Evolutionary conservation across 1,140 invertebrate genomes (phyloP).

Genomic region (Lasioglossum albipes): DNA sequence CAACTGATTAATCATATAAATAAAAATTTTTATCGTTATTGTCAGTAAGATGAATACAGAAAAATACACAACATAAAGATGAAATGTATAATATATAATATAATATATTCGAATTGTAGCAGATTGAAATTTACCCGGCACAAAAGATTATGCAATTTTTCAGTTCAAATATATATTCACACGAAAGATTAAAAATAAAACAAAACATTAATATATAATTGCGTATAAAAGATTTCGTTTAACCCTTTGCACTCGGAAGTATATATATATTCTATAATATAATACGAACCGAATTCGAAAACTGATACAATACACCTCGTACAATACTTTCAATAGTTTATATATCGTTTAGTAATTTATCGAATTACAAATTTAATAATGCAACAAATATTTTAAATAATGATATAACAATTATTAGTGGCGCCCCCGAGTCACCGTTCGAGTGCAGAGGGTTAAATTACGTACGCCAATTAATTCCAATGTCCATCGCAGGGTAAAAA

Average conservation of each 20-base stretch:
- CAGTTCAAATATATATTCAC: not conserved
- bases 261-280: no score
- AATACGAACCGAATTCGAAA: no score
- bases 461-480: not conserved
- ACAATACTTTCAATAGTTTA: no score
- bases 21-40: not conserved
- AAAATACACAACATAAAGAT: not conserved
- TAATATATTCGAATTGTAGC: not conserved
- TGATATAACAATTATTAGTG: no score
- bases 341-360: no score
- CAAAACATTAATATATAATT: not conserved
- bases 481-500: not conserved
- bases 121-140: not conserved
- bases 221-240: not conserved
- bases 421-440: no score
- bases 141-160: conserved; percentile 45
- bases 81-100: not conserved
- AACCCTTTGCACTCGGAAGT: no score
- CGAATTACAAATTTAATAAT: no score
- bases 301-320: no score
- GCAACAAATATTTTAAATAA: no score
- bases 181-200: not conserved
- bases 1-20: no score
- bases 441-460: not conserved
- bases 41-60: not conserved